Percentiles rank a stretch among this genome's conserved stretches.
Conservation (phyloP, 2,888 invertebrate species). For the Augiades crinisus region DNA sequence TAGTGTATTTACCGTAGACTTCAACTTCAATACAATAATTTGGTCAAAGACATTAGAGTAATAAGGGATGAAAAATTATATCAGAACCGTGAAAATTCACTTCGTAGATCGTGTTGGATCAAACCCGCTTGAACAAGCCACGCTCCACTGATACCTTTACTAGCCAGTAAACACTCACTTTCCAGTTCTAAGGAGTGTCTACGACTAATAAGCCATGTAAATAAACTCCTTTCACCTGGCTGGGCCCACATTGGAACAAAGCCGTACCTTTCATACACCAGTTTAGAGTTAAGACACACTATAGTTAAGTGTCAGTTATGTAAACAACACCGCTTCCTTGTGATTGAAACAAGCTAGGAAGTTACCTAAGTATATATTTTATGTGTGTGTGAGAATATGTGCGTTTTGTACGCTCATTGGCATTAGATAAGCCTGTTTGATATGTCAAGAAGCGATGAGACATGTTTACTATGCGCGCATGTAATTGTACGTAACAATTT, state of each 20-base stretch:
- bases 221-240: conserved; percentile 8
- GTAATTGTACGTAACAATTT: no score
- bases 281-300: neutral
- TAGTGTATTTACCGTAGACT: no score
- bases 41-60: no score
- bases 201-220: neutral
- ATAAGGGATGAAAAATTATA: no score
- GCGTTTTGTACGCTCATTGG: conserved; percentile 2
- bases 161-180: neutral
- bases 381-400: conserved; percentile 6
- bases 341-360: conserved; percentile 22
- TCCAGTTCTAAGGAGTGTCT: neutral
- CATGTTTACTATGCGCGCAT: neutral
- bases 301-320: conserved; percentile 8
- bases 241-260: conserved; percentile 4
- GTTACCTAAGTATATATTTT: conserved; percentile 15
- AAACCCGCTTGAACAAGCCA: no score
- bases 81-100: no score
- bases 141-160: no score
- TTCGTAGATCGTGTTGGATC: no score
- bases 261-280: neutral
- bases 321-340: conserved; percentile 16
- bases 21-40: no score
- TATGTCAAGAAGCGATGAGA: neutral
- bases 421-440: conserved; percentile 11